These are phyloP conservation scores for Hormaphis cornu DNA, from an alignment of 1,140 invertebrate species.

Conservation along the genomic window DNA sequence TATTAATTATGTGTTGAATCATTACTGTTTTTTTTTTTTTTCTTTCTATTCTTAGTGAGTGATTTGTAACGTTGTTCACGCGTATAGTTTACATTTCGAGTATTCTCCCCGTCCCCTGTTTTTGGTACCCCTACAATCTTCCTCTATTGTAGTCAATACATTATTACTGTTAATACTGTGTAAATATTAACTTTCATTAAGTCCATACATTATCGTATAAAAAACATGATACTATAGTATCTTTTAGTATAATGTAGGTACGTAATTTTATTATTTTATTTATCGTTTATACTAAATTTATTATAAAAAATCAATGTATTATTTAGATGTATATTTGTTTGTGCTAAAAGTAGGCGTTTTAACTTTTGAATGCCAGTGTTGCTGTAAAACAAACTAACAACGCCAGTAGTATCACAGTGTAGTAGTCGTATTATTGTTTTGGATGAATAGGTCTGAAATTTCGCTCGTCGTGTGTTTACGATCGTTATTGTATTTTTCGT, in stretches of 20 bases:
- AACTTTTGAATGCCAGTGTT: constrained; percentile 8
- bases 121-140: too few relatives aligned
- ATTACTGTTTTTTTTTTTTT: too few relatives aligned
- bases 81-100: constrained; percentile 10
- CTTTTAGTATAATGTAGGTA: too few relatives aligned
- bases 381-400: neutral
- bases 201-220: neutral
- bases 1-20: constrained; percentile 30
- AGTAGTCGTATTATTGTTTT: neutral
- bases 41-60: constrained; percentile 23
- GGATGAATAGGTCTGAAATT: neutral
- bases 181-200: constrained; percentile 1
- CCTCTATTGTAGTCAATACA: constrained; percentile 9
- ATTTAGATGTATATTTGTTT: constrained; percentile 25
- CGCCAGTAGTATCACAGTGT: neutral
- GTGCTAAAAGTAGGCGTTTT: neutral
- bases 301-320: constrained; percentile 14
- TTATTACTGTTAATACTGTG: constrained; percentile 14
- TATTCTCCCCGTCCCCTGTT: constrained; percentile 2
- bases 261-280: constrained; percentile 22
- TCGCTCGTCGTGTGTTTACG: neutral
- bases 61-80: constrained; percentile 16
- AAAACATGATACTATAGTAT: neutral
- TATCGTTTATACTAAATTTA: constrained; percentile 27
- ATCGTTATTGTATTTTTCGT: neutral